Conservation (phyloP, 2,888 invertebrate species). For the Drosophila kokeensis region DNA sequence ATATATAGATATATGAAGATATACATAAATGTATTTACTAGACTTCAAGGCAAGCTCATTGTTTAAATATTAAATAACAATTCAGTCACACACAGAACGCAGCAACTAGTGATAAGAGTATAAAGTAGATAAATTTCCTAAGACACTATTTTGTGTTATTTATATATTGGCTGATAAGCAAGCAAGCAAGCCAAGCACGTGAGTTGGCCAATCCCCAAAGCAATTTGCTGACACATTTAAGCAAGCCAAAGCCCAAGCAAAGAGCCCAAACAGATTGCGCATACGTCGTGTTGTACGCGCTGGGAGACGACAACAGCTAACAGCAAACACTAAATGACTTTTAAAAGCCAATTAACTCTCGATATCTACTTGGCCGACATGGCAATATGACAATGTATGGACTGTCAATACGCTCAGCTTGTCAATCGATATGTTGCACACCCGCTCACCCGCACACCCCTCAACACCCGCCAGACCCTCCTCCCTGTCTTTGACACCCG, state of each 20-base stretch:
- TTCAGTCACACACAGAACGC: neutral
- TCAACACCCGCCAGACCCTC: neutral
- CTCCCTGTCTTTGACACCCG: constrained; percentile 31
- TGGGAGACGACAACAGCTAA: constrained; percentile 3
- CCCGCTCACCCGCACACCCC: constrained; percentile 25
- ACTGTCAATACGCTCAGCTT: constrained; percentile 48
- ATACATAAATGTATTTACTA: neutral
- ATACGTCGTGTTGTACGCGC: constrained; percentile 43
- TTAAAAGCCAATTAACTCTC: constrained; percentile 72
- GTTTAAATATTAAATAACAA: constrained; percentile 27
- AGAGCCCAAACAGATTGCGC: constrained; percentile 46
- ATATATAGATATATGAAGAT: neutral
- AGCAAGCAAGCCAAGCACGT: constrained; percentile 46
- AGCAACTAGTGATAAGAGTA: constrained; percentile 39
- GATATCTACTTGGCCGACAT: constrained; percentile 50
- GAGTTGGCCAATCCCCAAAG: constrained; percentile 48
- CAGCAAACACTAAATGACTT: constrained; percentile 60
- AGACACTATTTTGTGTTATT: constrained; percentile 15
- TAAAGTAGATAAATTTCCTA: constrained; percentile 27
- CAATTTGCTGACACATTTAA: constrained; percentile 53
- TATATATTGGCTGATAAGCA: constrained; percentile 33
- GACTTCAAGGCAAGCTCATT: constrained; percentile 27
- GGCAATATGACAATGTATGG: constrained; percentile 35
- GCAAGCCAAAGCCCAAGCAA: constrained; percentile 13
- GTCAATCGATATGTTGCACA: constrained; percentile 50